Conservation (phyloP, 2,888 invertebrate genomes). For the Pachydiplax longipennis region DNA sequence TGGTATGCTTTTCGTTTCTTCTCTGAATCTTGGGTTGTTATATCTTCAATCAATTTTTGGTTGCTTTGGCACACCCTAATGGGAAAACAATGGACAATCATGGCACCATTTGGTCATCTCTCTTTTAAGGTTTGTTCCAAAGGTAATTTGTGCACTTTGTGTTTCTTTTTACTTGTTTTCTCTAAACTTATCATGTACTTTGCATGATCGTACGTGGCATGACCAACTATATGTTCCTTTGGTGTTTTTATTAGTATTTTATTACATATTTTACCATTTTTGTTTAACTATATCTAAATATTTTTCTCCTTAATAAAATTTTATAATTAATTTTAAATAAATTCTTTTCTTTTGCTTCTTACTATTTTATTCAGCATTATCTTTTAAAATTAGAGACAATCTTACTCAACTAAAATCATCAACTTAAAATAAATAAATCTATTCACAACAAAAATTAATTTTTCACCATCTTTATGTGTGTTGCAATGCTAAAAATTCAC, state of each 20-base stretch:
- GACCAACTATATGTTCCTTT: background rate
- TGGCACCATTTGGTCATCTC: slow-evolving; percentile 27
- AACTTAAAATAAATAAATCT: background rate
- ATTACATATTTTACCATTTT: background rate
- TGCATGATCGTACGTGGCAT: slow-evolving; percentile 8
- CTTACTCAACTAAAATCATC: background rate
- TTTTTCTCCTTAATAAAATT: background rate
- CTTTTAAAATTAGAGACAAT: background rate
- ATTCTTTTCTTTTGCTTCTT: background rate
- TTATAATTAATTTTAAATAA: slow-evolving; percentile 9
- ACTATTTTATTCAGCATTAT: background rate
- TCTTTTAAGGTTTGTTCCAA: slow-evolving; percentile 45
- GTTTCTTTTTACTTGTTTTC: background rate
- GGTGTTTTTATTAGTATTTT: background rate
- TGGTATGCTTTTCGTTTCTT: slow-evolving; percentile 18
- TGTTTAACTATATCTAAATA: background rate
- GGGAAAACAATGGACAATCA: slow-evolving; percentile 30
- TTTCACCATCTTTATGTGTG: background rate
- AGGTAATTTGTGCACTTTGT: slow-evolving; percentile 45
- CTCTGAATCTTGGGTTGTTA: slow-evolving; percentile 31
- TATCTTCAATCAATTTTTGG: slow-evolving; percentile 28
- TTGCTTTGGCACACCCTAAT: slow-evolving; percentile 11
- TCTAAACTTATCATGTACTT: background rate
- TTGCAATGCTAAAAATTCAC: background rate
- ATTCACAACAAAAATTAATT: slow-evolving; percentile 15